Evolutionary conservation across 2,797 vertebrate genomes (phyloP).

Genomic region (Oreochromis grahami): DNA sequence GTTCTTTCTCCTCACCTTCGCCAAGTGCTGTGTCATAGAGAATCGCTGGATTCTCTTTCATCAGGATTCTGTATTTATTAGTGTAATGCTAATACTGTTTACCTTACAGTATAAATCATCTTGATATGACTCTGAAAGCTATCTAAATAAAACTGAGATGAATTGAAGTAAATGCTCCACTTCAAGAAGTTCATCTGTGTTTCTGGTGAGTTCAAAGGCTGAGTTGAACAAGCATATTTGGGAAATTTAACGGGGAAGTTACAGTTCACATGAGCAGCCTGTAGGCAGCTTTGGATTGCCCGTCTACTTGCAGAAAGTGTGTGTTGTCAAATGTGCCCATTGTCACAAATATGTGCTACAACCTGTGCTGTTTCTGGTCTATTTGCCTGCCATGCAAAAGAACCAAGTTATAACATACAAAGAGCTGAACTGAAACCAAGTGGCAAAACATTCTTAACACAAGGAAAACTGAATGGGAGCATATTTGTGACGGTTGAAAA

Average conservation of each 20-base stretch:
- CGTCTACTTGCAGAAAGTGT: not conserved
- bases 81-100: not conserved
- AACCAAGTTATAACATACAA: not conserved
- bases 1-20: not conserved
- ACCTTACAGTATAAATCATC: not conserved
- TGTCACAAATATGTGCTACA: not conserved
- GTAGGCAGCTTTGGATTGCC: not conserved
- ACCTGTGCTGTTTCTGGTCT: not conserved
- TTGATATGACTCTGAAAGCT: not conserved
- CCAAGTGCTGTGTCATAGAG: not conserved
- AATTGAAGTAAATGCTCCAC: not conserved
- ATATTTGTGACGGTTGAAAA: not conserved
- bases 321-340: not conserved
- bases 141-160: not conserved
- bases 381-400: not conserved
- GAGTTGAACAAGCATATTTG: not conserved
- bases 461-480: not conserved
- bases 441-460: not conserved
- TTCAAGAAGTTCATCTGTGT: not conserved
- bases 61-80: not conserved
- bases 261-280: not conserved
- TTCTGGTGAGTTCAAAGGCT: not conserved
- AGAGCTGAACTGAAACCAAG: not conserved
- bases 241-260: not conserved
- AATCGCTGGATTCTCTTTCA: not conserved